Evolutionary conservation across 2,888 invertebrate genomes (phyloP), one percentile per base, ranked within the genome.

Genomic region (Pseudoips prasinana): DNA sequence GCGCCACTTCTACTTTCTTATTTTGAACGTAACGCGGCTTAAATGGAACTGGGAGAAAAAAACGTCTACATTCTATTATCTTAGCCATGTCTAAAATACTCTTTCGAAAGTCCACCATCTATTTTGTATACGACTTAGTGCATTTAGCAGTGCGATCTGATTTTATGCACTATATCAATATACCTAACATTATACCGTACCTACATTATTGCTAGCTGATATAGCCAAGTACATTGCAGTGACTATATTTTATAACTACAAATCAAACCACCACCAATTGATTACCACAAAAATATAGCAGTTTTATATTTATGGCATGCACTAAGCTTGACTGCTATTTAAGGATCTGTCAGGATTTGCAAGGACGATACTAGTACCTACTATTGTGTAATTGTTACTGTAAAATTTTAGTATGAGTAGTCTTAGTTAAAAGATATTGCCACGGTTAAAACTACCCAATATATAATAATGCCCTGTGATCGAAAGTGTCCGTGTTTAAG

Each of bases 261-360:
- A 50, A 48, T 54, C 54, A 57, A 43, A 57, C 54, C 50, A 57
- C 48, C 51, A 53, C 45, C 45, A 54, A 46, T 51, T 39, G 47
- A 45, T 48, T 34, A 55, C 48, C 57, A 48, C 41, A 37, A 19
- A 34, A 39, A 33, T 26, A 29, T 46, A 41, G 33, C 39, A 25
- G 4, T 39, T 45, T 11, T 42, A 22, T 29, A 27, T 38, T 32
- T 38, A 24, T 30, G 42, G 43, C 58, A 44, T 58, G 56, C 58
- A 50, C 47, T 54, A 50, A 47, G 46, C 38, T 56, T 47, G 39
- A 40, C 46, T 38, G 45, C 36, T 48, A 33, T 22, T 14, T 25
- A 22, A 29, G 6, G 26, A 28, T 31, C 25, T 22, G 23, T 33
- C 38, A 33, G 33, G 14, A 26, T 50, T 43, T 55, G 30, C 51